These are phyloP conservation scores for Thereva unica DNA, from an alignment of 2,888 invertebrate genomes.

Conservation along the genomic window DNA sequence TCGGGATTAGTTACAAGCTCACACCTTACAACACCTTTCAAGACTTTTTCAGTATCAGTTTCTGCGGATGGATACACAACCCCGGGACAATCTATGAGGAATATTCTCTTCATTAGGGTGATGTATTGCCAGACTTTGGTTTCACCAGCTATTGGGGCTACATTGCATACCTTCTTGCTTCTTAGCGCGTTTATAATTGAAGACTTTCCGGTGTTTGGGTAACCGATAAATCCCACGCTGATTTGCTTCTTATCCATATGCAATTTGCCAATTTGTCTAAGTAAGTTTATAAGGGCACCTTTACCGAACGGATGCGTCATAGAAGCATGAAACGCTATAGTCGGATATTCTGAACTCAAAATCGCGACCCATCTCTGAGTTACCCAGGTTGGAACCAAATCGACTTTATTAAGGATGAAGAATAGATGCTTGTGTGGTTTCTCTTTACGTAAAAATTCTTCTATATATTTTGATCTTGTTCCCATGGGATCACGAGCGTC, in stretches of 20 bases:
- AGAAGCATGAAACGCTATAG: slow-evolving; percentile 98
- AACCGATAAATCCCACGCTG: slow-evolving; percentile 97
- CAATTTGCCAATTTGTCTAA: slow-evolving; percentile 93
- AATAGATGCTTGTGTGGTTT: slow-evolving; percentile 97
- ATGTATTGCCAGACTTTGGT: slow-evolving; percentile 99
- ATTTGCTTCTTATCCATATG: slow-evolving; percentile 98
- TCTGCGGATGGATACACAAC: slow-evolving; percentile 97
- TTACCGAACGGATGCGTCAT: slow-evolving; percentile 97
- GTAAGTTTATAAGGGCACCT: slow-evolving; percentile 92
- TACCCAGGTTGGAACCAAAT: slow-evolving; percentile 96
- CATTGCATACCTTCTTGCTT: slow-evolving; percentile 97
- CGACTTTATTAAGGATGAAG: slow-evolving; percentile 95
- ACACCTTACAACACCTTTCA: slow-evolving; percentile 97
- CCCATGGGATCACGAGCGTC: slow-evolving; percentile 98
- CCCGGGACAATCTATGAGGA: slow-evolving; percentile 97
- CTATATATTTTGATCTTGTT: slow-evolving; percentile 89
- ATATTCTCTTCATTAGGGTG: slow-evolving; percentile 95
- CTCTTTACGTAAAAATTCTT: slow-evolving; percentile 90
- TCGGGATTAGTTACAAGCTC: slow-evolving; percentile 93
- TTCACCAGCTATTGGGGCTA: slow-evolving; percentile 97
- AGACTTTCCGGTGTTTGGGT: slow-evolving; percentile 98
- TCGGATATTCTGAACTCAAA: slow-evolving; percentile 93
- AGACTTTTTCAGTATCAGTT: slow-evolving; percentile 90
- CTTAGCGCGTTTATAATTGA: slow-evolving; percentile 96
- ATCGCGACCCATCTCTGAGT: slow-evolving; percentile 97